Evolutionary conservation across 2,888 invertebrate species (phyloP), one percentile per base, ranked within the genome.

Genomic region (Eubasilissa splendida): DNA sequence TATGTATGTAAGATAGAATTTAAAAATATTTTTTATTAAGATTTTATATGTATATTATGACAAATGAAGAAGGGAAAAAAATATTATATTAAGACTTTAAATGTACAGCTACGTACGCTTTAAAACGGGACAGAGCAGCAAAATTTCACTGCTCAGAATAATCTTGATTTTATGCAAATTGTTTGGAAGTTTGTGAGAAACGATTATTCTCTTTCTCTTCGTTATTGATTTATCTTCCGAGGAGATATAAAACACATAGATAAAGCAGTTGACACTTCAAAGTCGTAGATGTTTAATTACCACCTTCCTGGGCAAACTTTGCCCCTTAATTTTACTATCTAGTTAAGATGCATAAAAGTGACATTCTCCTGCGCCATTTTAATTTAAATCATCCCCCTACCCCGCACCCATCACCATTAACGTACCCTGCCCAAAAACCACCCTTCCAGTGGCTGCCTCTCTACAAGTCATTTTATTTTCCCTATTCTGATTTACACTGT

Each of bases 321-420:
- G 81, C 83, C 83, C 83, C 82, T 83, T 83, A 83, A 83, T 83
- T 83, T 83, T 82, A 83, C 83, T 83, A 83, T 83, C 83, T 83
- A 83, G 83, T 83, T 83, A 83, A 83, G 83, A 83, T 83, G 83
- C 83, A 83, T 82, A 83, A 83, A 83, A 83, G 83, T 83, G 83
- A 83, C 83, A 83, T 83, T 83, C 83, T 83, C 83, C 82, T 77
- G 83, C 81, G 83, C 83, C 83, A 83, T 83, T 83, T 83, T 83
- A 83, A 83, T 83, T 83, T 83, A 83, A 83, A 83, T 83, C 83
- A 81, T 80, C 80, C 79, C 80, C 81, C 79, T 60, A 11, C 63
- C 52, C 80, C 58, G 73, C 63, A 79, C 60, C 58, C 54, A 52
- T 58, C 31, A 3, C 70, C 68, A 42, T 56, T 22, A 3, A 14